Base-by-base conservation (phyloP, 2,113 vertebrate species). In the Microcebus jonahi region DNA sequence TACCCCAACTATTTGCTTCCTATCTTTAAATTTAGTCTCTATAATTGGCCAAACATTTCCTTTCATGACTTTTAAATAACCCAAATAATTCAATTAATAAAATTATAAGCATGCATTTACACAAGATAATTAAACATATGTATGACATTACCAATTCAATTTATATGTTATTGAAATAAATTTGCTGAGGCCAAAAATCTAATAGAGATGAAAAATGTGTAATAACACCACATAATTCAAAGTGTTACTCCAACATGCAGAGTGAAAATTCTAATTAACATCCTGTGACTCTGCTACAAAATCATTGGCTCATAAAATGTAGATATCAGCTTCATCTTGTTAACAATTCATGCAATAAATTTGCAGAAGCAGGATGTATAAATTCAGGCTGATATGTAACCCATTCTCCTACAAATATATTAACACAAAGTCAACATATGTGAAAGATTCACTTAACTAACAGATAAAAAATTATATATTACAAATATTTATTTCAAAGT, bases 161-260 rank as follows among this genome's bases (percentile, higher is more conserved):
- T 88, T 79, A 50, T 42, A 59, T 65, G 50, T 36, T 94, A 81
- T 76, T 88, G 93, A 95, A 90, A 53, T 79, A 88, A 95, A 95
- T 27, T 77, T 87, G 57, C 53, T 71, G n/a, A 91, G 42, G 55
- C 13, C 94, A 86, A 63, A 63, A 86, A 89, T 86, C 61, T 65
- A 94, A 89, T 21, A 76, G 4, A 65, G 21, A 92, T 92, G 34
- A 85, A 94, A 86, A 92, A 10, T 71, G 55, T 89, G 4, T 63
- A 94, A 89, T 82, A 92, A 63, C 8, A 88, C 15, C 14, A 91
- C 36, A 70, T 89, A 95, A 95, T 86, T 95, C 85, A 83, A 85
- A 85, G 17, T 59, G 55, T 61, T 76, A 89, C 27, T 76, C 45
- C 57, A 77, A 88, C 88, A 96, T 59, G 55, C 39, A 77, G 45